These are phyloP conservation scores for Harmothoe impar DNA, from an alignment of 2,888 invertebrate genomes.

Conservation along the genomic window DNA sequence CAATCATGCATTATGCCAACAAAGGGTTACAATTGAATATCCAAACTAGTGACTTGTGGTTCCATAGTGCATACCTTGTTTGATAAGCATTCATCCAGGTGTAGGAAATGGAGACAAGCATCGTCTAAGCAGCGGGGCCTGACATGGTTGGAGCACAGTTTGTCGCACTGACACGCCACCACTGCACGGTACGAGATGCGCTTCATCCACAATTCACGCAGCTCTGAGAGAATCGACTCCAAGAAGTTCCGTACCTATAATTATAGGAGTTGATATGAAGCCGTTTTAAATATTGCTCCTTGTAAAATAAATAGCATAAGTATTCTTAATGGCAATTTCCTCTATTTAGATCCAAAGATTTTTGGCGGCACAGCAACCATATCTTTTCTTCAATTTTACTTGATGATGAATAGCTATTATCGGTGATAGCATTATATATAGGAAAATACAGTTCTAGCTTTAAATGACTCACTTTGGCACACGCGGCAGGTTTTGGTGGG, in stretches of 20 bases:
- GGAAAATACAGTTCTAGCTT: no score
- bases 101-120: slow-evolving; percentile 83
- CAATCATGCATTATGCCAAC: no score
- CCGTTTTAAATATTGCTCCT: background rate
- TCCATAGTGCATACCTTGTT: slow-evolving; percentile 82
- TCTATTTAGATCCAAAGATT: no score
- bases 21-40: no score
- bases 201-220: slow-evolving; percentile 83
- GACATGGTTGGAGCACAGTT: slow-evolving; percentile 80
- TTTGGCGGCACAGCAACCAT: no score
- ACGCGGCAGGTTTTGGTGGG: slow-evolving; percentile 75
- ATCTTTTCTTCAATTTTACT: no score
- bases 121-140: slow-evolving; percentile 77
- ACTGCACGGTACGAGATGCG: slow-evolving; percentile 81
- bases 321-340: no score
- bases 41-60: no score
- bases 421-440: no score
- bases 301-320: no score
- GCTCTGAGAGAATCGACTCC: slow-evolving; percentile 81
- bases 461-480: slow-evolving; percentile 77
- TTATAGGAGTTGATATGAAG: background rate
- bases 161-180: slow-evolving; percentile 83
- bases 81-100: slow-evolving; percentile 84
- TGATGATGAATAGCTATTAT: no score
- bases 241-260: slow-evolving; percentile 83